A percentile compares a stretch with the other conserved stretches of the same genome.
phyloP scores from a whole-genome alignment of 2,797 vertebrate genomes.

The Gymnoscopelus braueri region DNA sequence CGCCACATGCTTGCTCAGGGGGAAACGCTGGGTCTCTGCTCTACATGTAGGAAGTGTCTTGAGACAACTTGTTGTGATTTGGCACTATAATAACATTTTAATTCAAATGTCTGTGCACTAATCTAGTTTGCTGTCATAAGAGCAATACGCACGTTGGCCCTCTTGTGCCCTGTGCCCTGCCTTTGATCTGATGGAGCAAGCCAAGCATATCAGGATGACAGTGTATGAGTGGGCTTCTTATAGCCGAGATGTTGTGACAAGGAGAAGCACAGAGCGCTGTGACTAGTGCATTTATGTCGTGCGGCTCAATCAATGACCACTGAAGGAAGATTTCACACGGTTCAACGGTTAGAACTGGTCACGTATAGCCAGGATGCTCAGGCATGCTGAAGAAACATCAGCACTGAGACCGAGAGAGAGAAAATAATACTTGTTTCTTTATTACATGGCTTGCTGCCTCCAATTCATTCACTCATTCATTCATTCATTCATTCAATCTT shows the following conservation, averaged over 20 bases:
- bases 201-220: slow-evolving; percentile 32
- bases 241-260: slow-evolving; percentile 52
- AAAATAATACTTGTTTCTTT: background rate
- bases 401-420: slow-evolving; percentile 5
- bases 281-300: slow-evolving; percentile 29
- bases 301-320: slow-evolving; percentile 34
- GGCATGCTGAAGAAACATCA: slow-evolving; percentile 35
- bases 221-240: slow-evolving; percentile 24
- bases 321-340: slow-evolving; percentile 41
- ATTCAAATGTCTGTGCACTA: slow-evolving; percentile 15
- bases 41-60: too few species aligned
- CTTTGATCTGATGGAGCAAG: slow-evolving; percentile 23
- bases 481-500: too few species aligned
- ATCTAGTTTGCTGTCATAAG: slow-evolving; percentile 27
- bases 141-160: slow-evolving; percentile 15
- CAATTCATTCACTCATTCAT: too few species aligned
- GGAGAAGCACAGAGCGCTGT: slow-evolving; percentile 39
- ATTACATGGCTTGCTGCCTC: background rate
- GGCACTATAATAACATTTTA: too few species aligned
- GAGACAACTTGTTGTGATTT: too few species aligned
- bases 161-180: too few species aligned
- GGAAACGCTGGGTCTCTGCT: background rate
- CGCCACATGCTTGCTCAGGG: background rate
- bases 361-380: slow-evolving; percentile 35
- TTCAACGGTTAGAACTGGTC: slow-evolving; percentile 44